A percentile compares a stretch with the other conserved stretches of the same genome.
phyloP scores from a whole-genome alignment of 1,140 invertebrate species.

The Meloidogyne chitwoodi region DNA sequence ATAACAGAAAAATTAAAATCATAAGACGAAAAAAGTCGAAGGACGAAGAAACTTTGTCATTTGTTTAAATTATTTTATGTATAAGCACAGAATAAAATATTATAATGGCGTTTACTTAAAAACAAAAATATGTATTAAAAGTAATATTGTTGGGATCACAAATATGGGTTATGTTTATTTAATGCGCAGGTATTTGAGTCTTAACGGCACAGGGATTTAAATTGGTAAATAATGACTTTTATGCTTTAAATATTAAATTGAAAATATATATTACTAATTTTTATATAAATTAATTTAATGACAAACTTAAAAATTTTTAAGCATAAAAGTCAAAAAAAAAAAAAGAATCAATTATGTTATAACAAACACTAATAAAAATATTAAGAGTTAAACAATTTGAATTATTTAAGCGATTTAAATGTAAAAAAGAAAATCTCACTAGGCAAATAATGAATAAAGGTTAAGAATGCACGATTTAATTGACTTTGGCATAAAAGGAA shows the following conservation, averaged over 20 bases:
- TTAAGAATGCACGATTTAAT: not conserved
- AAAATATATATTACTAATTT: too few species aligned
- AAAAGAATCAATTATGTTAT: not conserved
- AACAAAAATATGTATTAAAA: not conserved
- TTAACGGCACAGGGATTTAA: not conserved
- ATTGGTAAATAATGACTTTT: not conserved
- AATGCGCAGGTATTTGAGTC: not conserved
- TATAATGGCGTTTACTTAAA: not conserved
- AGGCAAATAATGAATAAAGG: not conserved
- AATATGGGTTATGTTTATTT: not conserved
- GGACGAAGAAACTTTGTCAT: not conserved
- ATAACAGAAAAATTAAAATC: not conserved
- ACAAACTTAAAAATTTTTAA: not conserved
- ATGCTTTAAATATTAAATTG: not conserved
- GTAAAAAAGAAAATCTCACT: not conserved
- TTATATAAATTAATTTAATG: not conserved
- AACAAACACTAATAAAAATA: not conserved
- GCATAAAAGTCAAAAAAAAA: not conserved
- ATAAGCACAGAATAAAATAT: not conserved
- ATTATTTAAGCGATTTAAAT: not conserved
- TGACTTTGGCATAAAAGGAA: not conserved
- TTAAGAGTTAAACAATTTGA: not conserved
- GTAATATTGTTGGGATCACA: not conserved
- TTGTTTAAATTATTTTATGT: not conserved
- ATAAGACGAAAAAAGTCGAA: not conserved